Evolutionary conservation across 2,113 vertebrate species (phyloP), one percentile per base, ranked within the genome.

Genomic region (Cinclus cinclus): DNA sequence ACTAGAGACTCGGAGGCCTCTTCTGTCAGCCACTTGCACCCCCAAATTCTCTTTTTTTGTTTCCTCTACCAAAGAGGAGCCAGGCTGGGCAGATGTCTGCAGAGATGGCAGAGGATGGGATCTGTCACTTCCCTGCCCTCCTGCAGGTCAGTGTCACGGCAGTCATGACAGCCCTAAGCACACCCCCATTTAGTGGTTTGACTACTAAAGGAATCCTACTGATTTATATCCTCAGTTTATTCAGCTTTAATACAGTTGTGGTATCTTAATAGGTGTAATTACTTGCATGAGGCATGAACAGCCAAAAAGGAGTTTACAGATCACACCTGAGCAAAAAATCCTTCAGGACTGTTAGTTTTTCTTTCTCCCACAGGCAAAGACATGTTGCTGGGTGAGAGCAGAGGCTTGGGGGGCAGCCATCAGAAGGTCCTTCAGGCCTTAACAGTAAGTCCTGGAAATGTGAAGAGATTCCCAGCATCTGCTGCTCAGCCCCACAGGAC

Each of bases 401-500:
- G 37, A 2, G 7, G 11, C n/a, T 15, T 12, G 1, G 3, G 5
- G n/a, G 21, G 7, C 17, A 87, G 50, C 7, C 12, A 6, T 12
- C 6, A 64, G 59, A 64, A 84, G 55, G 14, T 12, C 39, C 41
- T 47, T 47, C 23, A 1, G 28, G 16, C 30, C 33, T 55, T 44
- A 85, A 27, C 4, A 76, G 27, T 55, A 92, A 62, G 30, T 46
- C 23, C 44, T 91, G 44, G 44, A 64, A 47, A 60, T 1, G 3
- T 41, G 33, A 59, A 50, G 13, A 53, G 6, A 17, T 46, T 81
- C 52, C 44, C 42, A 46, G n/a, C 28, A 59, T 5, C n/a, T 58
- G 21, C 25, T 5, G 1, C 16, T 16, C 46, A 59, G 22, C 7
- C 59, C 17, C 3, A 1, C 0, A 0, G 44, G 24, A 47, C 33